phyloP scores from a whole-genome alignment of 2,888 invertebrate species.

The Drosophila falleni region DNA sequence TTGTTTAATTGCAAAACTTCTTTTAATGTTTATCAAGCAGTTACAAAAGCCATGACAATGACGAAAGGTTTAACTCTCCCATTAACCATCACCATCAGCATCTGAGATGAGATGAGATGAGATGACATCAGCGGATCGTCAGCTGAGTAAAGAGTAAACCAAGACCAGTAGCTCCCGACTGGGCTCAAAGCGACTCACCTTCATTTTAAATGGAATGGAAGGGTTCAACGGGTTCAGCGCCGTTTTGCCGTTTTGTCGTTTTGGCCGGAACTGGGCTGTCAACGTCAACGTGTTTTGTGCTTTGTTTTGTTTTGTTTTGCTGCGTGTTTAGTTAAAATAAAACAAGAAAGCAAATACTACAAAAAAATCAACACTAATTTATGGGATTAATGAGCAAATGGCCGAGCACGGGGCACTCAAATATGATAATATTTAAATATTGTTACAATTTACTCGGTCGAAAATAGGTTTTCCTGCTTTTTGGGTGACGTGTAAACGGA shows the following conservation, averaged over 20 bases:
- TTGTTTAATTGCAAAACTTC: conserved; percentile 21
- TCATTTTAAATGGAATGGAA: conserved; percentile 30
- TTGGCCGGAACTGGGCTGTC: conserved; percentile 70
- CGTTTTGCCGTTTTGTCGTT: conserved; percentile 7
- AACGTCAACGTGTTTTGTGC: conserved; percentile 47
- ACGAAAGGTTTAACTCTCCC: conserved; percentile 23
- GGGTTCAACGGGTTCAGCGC: conserved; percentile 17
- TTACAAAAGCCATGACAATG: conserved; percentile 24
- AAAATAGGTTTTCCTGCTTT: conserved; percentile 58
- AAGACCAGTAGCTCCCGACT: conserved; percentile 71
- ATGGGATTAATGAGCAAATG: conserved; percentile 64
- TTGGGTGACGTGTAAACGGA: conserved; percentile 46
- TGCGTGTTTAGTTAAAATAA: conserved; percentile 40
- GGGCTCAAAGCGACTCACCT: conserved; percentile 56
- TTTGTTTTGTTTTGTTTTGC: conserved; percentile 47
- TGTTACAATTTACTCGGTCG: conserved; percentile 56
- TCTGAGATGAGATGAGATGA: conserved; percentile 53
- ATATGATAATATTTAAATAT: conserved; percentile 43
- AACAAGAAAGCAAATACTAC: conserved; percentile 21
- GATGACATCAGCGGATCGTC: conserved; percentile 68
- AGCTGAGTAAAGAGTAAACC: conserved; percentile 17
- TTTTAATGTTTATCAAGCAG: conserved; percentile 18
- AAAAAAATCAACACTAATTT: conserved; percentile 62
- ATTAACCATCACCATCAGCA: conserved; percentile 12
- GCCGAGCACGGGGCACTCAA: conserved; percentile 38